These are phyloP conservation scores for Camponotus vicinus DNA, from an alignment of 1,140 invertebrate species.

Conservation along the genomic window DNA sequence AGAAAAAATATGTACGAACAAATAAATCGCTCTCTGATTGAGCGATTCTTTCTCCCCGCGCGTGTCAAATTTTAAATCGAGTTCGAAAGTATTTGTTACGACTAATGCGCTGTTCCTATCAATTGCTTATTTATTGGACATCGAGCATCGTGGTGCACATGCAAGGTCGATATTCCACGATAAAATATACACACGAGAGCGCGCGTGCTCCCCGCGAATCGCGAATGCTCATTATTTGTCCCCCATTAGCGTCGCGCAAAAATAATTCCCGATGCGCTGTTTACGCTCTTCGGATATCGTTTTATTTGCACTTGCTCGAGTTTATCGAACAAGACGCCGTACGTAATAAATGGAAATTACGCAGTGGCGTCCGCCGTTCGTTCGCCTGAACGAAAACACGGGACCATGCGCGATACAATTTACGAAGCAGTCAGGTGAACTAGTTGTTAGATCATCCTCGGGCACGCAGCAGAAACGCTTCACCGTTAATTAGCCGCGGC, in stretches of 20 bases:
- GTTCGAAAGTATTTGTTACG: slow-evolving; percentile 19
- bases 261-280: slow-evolving; percentile 18
- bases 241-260: background rate
- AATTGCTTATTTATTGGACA: slow-evolving; percentile 29
- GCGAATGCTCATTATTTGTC: slow-evolving; percentile 15
- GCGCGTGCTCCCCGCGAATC: background rate
- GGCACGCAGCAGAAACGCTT: slow-evolving; percentile 48
- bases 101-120: background rate
- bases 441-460: slow-evolving; percentile 58
- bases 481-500: slow-evolving; percentile 67
- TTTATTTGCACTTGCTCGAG: slow-evolving; percentile 17
- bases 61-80: background rate
- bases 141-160: background rate
- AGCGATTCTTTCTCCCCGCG: background rate
- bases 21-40: background rate
- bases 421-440: slow-evolving; percentile 30
- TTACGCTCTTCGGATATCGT: background rate
- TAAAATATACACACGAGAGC: background rate
- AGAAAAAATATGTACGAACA: slow-evolving; percentile 6
- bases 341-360: slow-evolving; percentile 51
- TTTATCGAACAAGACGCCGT: slow-evolving; percentile 43
- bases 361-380: background rate
- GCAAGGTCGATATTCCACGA: background rate
- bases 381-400: slow-evolving; percentile 30
- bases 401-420: slow-evolving; percentile 16